phyloP scores from a whole-genome alignment of 2,797 vertebrate genomes.

The Gallinago stenura region DNA sequence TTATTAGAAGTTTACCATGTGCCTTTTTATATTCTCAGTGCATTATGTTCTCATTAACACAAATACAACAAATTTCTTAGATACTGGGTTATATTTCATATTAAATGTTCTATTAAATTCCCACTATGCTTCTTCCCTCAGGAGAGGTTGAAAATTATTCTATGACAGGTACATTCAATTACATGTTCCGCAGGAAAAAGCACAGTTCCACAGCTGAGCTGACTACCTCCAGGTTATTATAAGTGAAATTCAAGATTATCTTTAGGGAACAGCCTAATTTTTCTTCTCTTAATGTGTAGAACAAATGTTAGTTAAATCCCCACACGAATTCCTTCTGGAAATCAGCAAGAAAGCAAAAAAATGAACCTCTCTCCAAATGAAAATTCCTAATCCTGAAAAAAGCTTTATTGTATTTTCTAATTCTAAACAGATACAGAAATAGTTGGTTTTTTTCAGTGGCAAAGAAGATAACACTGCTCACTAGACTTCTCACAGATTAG shows the following conservation, averaged over 20 bases:
- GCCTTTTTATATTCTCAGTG: not conserved
- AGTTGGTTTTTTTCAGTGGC: not conserved
- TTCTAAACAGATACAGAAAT: not conserved
- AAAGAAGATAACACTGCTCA: not conserved
- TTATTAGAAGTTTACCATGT: not conserved
- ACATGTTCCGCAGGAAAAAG: constrained; percentile 45
- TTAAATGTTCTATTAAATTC: constrained; percentile 49
- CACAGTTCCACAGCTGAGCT: constrained; percentile 26
- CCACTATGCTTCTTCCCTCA: constrained; percentile 11
- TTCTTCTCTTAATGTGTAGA: not conserved
- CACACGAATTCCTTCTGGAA: not conserved
- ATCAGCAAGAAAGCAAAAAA: not conserved
- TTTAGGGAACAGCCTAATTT: constrained; percentile 38
- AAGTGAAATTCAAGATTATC: constrained; percentile 51
- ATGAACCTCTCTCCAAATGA: not conserved
- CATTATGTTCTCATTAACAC: constrained; percentile 38
- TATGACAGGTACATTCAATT: constrained; percentile 60
- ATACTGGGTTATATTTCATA: constrained; percentile 36
- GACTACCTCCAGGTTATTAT: constrained; percentile 47
- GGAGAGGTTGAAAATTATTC: constrained; percentile 47
- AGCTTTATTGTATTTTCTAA: not conserved
- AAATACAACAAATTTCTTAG: not conserved
- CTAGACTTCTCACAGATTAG: not conserved
- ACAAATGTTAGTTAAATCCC: constrained; percentile 13
- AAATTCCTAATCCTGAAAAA: not conserved